Evolutionary conservation across 2,888 invertebrate genomes (phyloP), one percentile per base, ranked within the genome.

Genomic region (Nipponacmea schrenckii): DNA sequence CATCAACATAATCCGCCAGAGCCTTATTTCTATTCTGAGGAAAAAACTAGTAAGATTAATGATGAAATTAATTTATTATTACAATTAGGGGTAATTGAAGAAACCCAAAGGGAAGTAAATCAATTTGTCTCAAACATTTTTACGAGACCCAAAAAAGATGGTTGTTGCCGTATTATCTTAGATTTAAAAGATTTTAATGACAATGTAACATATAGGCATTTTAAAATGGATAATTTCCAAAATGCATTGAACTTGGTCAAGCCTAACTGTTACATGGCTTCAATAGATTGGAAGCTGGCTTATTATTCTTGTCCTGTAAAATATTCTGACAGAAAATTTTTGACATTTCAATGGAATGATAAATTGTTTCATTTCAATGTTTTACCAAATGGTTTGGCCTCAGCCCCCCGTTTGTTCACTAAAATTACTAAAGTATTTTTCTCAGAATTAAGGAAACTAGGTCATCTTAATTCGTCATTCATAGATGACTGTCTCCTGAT

Each of bases 181-280:
- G 50, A 50, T 50, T 48, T 17, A 20, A 77, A 77, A 75, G 39
- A 73, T 12, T 48, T 73, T 27, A 77, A 77, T 70, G 64, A 68
- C 24, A 20, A 24, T 63, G 62, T 77, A 15, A 44, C 24, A 20
- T 75, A 77, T 56, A 69, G 69, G 12, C 77, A 72, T 69, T 75
- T 75, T 50, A 77, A 77, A 63, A 77, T 75, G 74, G 74, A 77
- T n/a, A 75, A 73, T 20, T 72, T 77, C 62, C 66, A 75, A 64
- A 64, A 66, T 26, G 71, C 65, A 27, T 12, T 73, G 3, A 56
- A 70, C 46, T 10, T 71, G 17, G 48, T 74, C 15, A 74, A 46
- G 26, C n/a, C 17, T 27, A 62, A 26, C n/a, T n/a, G 56, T 17
- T 69, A 7, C 31, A 62, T 73, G 48, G 66, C 69, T 10, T 64